These are phyloP conservation scores for Argya squamiceps DNA, from an alignment of 2,797 vertebrate genomes.

Conservation along the genomic window DNA sequence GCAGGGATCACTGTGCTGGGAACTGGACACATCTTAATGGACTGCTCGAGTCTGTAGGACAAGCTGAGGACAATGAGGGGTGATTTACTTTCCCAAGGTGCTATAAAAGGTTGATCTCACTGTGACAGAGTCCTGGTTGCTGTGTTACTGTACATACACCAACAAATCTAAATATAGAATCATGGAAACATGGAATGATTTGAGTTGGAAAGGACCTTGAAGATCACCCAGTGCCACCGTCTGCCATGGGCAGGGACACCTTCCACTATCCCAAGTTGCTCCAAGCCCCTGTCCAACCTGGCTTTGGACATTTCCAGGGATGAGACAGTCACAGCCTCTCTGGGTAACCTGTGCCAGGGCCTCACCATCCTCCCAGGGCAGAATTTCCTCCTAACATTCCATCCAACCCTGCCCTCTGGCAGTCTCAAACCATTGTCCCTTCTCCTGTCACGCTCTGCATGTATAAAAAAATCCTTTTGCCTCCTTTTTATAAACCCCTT, in stretches of 20 bases:
- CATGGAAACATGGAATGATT: not conserved
- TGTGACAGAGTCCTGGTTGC: not conserved
- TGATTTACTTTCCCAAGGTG: not conserved
- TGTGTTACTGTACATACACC: not conserved
- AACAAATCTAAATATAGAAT: not conserved
- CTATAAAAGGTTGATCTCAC: not conserved
- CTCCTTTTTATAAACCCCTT: not conserved
- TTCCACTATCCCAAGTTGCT: rapidly evolving
- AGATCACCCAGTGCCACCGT: not conserved
- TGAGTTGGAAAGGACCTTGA: not conserved
- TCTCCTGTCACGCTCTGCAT: not conserved
- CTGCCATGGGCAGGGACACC: not conserved
- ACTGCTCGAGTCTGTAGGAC: rapidly evolving
- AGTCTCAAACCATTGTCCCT: not conserved
- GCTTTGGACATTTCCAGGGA: not conserved
- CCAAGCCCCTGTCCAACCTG: rapidly evolving
- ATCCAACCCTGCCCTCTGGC: not conserved
- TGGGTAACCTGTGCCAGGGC: not conserved
- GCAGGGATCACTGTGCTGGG: not conserved
- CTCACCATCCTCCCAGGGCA: not conserved
- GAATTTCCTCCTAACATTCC: not conserved
- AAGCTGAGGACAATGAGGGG: not conserved
- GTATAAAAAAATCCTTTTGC: not conserved
- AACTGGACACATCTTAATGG: not conserved
- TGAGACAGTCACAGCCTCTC: not conserved